Base-by-base conservation (phyloP, 2,797 vertebrate species). In the Halcyon smyrnensis region DNA sequence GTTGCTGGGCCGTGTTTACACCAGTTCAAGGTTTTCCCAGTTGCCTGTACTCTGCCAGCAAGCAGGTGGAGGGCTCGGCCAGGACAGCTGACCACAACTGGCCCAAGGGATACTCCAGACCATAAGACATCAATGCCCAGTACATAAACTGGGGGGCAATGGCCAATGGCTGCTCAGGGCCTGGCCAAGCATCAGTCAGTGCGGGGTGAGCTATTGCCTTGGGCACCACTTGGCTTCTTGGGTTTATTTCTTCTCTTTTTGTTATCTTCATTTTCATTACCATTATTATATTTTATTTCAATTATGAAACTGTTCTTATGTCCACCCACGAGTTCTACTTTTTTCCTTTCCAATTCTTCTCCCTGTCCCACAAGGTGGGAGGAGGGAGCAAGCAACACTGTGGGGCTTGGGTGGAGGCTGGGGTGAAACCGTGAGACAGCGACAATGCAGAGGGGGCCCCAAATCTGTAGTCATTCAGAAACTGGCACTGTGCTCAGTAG, bases 401-500 rank as follows among this genome's bases (percentile, higher is more conserved):
- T 20, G 65, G 25, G 36, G 46, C 67, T 50, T 27, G 46, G 67
- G 24, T 34, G 23, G 23, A 46, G 64, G 23, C 6, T 68, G 65
- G 21, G n/a, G 46, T 28, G 27, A 50, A 36, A 34, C 45, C 45
- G 14, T 6, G 20, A 45, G 30, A 67, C 11, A 15, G 60, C 9
- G 6, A 8, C 19, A 36, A n/a, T 7, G 12, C 63, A 45, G 63
- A 32, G 23, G 20, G 11, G 19, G 25, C 27, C 24, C 7, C 36
- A 32, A 24, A 48, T 45, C 43, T 20, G n/a, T 6, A 20, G 32
- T 34, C 24, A 18, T 11, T 23, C 12, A 53, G 20, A 19, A 36
- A 1, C 57, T 2, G 4, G 4, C 75, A 4, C 39, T 5, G 30
- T 5, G 21, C 46, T 63, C 53, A 0, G 0, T 36, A 41, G 20